A percentile compares a stretch with the other conserved stretches of the same genome.
Conservation (phyloP, 2,888 invertebrate genomes). For the Parnassius glacialis region DNA sequence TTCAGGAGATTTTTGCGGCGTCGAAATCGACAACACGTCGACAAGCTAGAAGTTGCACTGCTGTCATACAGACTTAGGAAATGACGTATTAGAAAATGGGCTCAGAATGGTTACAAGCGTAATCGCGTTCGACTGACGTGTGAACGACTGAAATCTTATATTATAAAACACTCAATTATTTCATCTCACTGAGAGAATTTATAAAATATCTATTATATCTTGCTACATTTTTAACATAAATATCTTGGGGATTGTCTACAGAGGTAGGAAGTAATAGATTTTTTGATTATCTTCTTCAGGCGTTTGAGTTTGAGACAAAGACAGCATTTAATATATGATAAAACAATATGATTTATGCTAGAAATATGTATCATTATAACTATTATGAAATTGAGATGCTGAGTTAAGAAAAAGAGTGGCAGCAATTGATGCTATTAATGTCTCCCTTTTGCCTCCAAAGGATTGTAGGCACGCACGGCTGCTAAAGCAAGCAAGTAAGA, state of each 20-base stretch:
- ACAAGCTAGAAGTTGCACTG: too few species aligned
- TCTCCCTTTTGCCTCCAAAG: too few species aligned
- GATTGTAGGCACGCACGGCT: too few species aligned
- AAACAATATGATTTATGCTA: neutral
- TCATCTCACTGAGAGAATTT: neutral
- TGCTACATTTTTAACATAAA: conserved; percentile 3
- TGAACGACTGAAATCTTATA: conserved; percentile 1
- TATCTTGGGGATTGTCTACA: conserved; percentile 9
- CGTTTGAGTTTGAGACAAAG: neutral
- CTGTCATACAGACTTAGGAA: too few species aligned
- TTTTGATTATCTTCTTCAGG: neutral
- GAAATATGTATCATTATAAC: neutral
- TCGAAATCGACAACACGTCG: too few species aligned
- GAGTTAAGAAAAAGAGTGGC: too few species aligned
- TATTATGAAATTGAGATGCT: too few species aligned
- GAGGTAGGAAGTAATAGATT: conserved; percentile 1
- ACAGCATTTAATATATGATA: neutral
- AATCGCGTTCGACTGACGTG: neutral
- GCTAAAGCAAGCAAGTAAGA: too few species aligned
- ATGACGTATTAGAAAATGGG: neutral
- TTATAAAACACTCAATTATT: conserved; percentile 8
- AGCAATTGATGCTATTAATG: too few species aligned
- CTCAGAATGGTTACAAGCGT: neutral
- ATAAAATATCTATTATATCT: conserved; percentile 8
- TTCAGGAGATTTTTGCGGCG: too few species aligned